These are phyloP conservation scores for Trididemnum clinides DNA, from an alignment of 23 tunicate species.

Conservation along the genomic window DNA sequence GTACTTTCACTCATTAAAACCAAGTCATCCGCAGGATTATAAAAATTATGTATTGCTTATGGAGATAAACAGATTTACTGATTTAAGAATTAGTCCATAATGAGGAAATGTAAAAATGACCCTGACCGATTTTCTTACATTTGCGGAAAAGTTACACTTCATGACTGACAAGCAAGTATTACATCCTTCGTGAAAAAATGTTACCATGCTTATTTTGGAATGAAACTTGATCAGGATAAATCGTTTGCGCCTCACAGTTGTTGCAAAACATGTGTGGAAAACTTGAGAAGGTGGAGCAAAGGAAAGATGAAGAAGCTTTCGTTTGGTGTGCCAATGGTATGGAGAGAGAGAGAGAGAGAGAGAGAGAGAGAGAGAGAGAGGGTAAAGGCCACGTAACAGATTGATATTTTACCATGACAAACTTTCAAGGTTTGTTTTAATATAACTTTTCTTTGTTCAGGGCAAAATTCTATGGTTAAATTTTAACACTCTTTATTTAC, in stretches of 20 bases:
- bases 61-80: not conserved
- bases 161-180: too few species aligned
- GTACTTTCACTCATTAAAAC: too few species aligned
- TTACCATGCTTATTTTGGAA: too few species aligned
- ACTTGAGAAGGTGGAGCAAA: too few species aligned
- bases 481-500: not conserved
- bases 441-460: not conserved
- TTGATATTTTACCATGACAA: not conserved
- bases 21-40: too few species aligned
- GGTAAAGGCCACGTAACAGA: not conserved
- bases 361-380: too few species aligned
- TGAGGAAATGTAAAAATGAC: not conserved
- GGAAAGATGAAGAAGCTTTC: not conserved
- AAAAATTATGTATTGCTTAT: not conserved
- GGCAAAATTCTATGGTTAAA: not conserved
- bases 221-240: too few species aligned
- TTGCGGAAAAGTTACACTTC: too few species aligned
- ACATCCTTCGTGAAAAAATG: too few species aligned
- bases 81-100: too few species aligned
- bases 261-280: too few species aligned
- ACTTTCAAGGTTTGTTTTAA: not conserved
- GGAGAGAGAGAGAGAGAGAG: not conserved
- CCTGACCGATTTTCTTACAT: not conserved
- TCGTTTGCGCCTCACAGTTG: too few species aligned
- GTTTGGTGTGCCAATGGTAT: not conserved